phyloP scores from a whole-genome alignment of 2,797 vertebrate species.

The Holocentrus rufus region DNA sequence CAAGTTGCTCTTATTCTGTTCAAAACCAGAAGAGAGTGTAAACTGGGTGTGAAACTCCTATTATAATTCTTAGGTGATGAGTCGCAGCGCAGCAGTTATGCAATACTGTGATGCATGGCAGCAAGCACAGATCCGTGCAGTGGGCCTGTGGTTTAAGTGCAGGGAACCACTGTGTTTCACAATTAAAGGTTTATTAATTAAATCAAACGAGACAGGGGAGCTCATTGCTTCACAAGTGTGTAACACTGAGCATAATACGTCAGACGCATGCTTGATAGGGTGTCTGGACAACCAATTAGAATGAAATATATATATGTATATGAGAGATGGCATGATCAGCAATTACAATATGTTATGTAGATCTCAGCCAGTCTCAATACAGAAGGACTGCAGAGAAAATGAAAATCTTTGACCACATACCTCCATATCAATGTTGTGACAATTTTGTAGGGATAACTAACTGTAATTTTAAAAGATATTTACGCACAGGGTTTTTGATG shows the following conservation, averaged over 20 bases:
- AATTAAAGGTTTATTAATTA: neutral
- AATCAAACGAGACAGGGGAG: neutral
- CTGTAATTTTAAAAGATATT: no score
- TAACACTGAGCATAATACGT: neutral
- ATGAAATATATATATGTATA: neutral
- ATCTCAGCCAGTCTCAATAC: no score
- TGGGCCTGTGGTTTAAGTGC: neutral
- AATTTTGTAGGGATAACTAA: no score
- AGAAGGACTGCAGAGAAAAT: no score
- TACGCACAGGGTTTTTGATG: no score
- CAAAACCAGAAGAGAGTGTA: neutral
- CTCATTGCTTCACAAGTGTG: neutral
- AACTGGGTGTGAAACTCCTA: constrained; percentile 37
- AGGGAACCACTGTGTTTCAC: neutral
- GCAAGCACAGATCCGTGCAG: neutral
- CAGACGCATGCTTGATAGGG: neutral
- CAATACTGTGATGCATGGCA: constrained; percentile 27
- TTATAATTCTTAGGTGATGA: constrained; percentile 53
- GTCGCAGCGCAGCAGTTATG: constrained; percentile 21
- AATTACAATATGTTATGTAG: neutral
- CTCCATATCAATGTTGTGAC: no score
- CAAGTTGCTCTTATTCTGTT: neutral
- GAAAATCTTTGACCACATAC: no score
- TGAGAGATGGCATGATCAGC: neutral
- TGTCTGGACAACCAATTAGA: neutral